phyloP scores from a whole-genome alignment of 2,113 vertebrate species.

The Cromileptes altivelis region DNA sequence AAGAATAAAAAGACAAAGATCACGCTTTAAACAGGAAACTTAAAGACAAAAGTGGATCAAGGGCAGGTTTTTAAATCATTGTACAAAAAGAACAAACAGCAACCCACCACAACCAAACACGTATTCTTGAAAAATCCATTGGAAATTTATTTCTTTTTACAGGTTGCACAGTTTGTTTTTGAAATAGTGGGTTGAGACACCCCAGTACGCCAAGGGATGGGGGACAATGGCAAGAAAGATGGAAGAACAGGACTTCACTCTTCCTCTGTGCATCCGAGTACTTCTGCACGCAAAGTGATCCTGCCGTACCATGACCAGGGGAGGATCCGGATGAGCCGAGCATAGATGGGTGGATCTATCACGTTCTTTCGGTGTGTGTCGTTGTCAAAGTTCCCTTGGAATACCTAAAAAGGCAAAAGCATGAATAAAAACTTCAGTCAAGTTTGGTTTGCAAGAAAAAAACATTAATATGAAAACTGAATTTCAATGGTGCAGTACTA shows the following conservation, averaged over 20 bases:
- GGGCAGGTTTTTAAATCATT: conserved; percentile 90
- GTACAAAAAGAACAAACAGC: conserved; percentile 89
- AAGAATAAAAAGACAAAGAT: conserved; percentile 76
- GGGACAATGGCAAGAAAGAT: conserved; percentile 51
- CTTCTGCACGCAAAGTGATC: conserved; percentile 96
- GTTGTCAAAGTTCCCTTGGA: conserved; percentile 99
- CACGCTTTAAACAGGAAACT: conserved; percentile 69
- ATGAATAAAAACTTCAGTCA: neutral
- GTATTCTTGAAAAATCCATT: conserved; percentile 88
- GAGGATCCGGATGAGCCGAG: conserved; percentile 92
- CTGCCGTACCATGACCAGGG: conserved; percentile 99
- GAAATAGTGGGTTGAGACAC: conserved; percentile 76
- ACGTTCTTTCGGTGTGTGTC: conserved; percentile 99
- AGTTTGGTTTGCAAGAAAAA: neutral
- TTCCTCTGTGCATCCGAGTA: conserved; percentile 94
- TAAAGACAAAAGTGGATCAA: conserved; percentile 80
- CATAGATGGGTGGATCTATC: conserved; percentile 93
- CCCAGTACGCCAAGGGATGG: conserved; percentile 69
- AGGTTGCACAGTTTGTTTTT: conserved; percentile 91
- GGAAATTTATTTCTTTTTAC: conserved; percentile 88
- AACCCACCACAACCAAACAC: conserved; percentile 89
- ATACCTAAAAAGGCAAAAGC: conserved; percentile 86
- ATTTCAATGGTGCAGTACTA: neutral
- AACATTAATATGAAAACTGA: neutral
- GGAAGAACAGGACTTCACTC: conserved; percentile 83